phyloP scores from a whole-genome alignment of 1,140 invertebrate species.

The Anoplophora glabripennis region DNA sequence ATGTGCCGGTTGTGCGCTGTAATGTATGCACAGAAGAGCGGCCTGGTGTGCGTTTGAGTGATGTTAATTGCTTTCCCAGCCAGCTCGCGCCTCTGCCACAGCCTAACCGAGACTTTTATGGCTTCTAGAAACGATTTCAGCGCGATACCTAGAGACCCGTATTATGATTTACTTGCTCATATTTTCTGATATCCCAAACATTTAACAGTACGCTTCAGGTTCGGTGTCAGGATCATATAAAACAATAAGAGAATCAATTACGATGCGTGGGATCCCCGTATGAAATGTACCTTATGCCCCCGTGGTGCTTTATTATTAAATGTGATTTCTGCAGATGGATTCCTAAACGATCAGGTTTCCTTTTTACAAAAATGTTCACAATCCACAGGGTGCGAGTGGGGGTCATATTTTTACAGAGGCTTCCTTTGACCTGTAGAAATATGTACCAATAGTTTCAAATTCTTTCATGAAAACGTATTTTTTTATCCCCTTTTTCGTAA shows the following conservation, averaged over 20 bases:
- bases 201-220: neutral
- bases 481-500: too few relatives aligned
- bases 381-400: too few relatives aligned
- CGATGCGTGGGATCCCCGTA: neutral
- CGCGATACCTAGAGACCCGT: neutral
- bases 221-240: too few relatives aligned
- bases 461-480: too few relatives aligned
- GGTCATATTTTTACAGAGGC: too few relatives aligned
- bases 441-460: too few relatives aligned
- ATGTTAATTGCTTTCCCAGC: conserved; percentile 38
- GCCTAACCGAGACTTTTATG: neutral
- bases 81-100: conserved; percentile 24
- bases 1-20: conserved; percentile 25
- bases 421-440: too few relatives aligned
- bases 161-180: neutral
- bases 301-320: too few relatives aligned
- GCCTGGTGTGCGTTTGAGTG: conserved; percentile 34
- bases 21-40: conserved; percentile 29
- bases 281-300: neutral
- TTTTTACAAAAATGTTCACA: too few relatives aligned
- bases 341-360: too few relatives aligned
- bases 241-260: neutral
- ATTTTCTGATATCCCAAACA: neutral
- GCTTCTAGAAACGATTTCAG: neutral
- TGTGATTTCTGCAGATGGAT: too few relatives aligned